Evolutionary conservation across 2,113 vertebrate species (phyloP).

Genomic region (Gavia stellata): DNA sequence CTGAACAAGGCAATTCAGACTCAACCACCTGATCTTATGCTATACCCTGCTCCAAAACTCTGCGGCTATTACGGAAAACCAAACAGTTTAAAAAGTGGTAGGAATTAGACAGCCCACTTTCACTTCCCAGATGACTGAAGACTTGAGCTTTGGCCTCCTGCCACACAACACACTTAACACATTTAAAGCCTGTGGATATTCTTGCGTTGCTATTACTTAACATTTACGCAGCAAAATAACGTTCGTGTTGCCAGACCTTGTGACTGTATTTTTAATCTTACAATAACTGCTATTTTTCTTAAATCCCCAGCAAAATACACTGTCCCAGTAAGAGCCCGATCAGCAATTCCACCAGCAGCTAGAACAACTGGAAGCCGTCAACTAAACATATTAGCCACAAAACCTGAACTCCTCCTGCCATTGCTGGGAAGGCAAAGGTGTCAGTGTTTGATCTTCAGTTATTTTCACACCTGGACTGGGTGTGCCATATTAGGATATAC

Average conservation of each 20-base stretch:
- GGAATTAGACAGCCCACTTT: not conserved
- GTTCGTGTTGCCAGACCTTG: not conserved
- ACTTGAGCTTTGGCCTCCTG: not conserved
- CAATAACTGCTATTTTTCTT: not conserved
- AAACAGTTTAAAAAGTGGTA: not conserved
- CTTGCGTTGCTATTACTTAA: not conserved
- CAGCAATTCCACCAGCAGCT: not conserved
- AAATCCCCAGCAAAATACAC: not conserved
- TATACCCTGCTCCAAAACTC: not conserved
- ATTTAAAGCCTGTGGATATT: not conserved
- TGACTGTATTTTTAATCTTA: not conserved
- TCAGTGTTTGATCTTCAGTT: too few species aligned
- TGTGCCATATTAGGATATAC: not conserved
- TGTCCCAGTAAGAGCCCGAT: not conserved
- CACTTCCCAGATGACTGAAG: not conserved
- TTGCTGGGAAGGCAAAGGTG: not conserved
- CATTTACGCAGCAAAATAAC: not conserved
- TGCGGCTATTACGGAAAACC: not conserved
- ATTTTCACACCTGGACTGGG: not conserved
- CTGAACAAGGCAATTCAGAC: not conserved
- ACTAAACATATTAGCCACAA: rapidly evolving
- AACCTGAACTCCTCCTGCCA: not conserved
- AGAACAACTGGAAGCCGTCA: not conserved
- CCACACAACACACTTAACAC: not conserved
- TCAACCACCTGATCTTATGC: not conserved